Evolutionary conservation across 2,113 vertebrate genomes (phyloP).

Genomic region (Coturnix japonica): DNA sequence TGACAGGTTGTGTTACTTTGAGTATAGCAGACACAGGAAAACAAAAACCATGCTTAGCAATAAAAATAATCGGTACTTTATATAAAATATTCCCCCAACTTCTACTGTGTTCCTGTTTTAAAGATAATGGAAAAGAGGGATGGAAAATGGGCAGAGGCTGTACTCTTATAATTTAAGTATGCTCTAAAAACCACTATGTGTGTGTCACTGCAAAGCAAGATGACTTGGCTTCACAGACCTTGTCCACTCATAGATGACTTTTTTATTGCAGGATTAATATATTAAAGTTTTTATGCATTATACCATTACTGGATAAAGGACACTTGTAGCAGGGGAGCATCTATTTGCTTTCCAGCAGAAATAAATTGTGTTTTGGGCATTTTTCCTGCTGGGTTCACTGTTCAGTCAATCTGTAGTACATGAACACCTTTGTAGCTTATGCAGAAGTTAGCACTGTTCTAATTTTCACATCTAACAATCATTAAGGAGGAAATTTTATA

Average conservation of each 20-base stretch:
- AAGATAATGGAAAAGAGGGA: not conserved
- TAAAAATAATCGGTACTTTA: constrained; percentile 3
- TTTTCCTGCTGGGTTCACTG: not conserved
- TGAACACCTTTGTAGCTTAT: not conserved
- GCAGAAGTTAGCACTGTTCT: not conserved
- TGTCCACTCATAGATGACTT: not conserved
- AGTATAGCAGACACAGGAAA: not conserved
- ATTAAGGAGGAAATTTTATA: not conserved
- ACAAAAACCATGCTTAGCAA: not conserved
- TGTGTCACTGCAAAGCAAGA: not conserved
- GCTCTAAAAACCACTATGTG: not conserved
- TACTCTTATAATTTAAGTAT: constrained; percentile 2
- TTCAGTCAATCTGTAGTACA: not conserved
- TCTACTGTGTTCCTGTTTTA: not conserved
- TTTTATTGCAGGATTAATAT: not conserved
- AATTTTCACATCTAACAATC: not conserved
- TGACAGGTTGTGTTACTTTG: not conserved
- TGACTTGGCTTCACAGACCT: not conserved
- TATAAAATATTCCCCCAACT: not conserved
- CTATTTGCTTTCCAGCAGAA: not conserved
- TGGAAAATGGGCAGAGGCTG: constrained; percentile 10
- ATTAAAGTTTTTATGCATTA: not conserved
- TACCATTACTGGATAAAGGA: not conserved
- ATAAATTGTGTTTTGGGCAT: not conserved
- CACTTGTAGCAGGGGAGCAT: not conserved